phyloP scores from a whole-genome alignment of 2,113 vertebrate genomes.

The western clawed frog (Xenopus tropicalis) region UCB_Xtro_10.0 CM004445.2:151916501-151917000 shows the following conservation, averaged over 20 bases:
- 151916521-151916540: conserved; percentile 59
- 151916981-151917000: no score
- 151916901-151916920: not conserved
- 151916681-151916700: no score
- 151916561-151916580: not conserved
- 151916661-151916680: not conserved
- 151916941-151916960: not conserved
- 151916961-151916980: not conserved
- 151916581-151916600: not conserved
- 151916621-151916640: not conserved
- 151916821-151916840: not conserved
- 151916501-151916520: conserved; percentile 40
- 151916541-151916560: not conserved
- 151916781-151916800: not conserved
- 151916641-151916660: not conserved
- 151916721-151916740: no score
- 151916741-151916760: not conserved
- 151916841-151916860: not conserved
- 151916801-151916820: not conserved
- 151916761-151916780: not conserved
- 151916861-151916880: not conserved
- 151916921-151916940: no score
- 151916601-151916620: not conserved
- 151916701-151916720: not conserved
- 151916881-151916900: not conserved